phyloP scores from a whole-genome alignment of 2,113 vertebrate genomes.

The Narcine bancroftii region DNA sequence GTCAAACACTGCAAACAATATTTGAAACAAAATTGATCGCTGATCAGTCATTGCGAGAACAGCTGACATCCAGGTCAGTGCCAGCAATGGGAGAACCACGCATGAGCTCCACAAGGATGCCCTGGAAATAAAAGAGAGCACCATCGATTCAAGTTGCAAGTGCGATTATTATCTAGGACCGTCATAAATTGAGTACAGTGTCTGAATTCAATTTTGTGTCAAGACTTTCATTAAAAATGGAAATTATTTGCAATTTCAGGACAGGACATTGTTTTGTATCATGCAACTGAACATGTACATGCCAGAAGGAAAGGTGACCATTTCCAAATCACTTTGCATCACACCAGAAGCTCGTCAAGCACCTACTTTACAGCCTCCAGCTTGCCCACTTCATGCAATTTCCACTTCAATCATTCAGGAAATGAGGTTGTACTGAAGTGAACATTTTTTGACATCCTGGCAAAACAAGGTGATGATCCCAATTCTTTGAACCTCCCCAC shows the following conservation, averaged over 20 bases:
- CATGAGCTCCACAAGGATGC: constrained; percentile 83
- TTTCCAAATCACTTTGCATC: background rate
- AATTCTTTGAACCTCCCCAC: too few species aligned
- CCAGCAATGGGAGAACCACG: constrained; percentile 86
- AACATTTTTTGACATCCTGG: too few species aligned
- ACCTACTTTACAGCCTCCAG: too few species aligned
- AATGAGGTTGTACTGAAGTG: background rate
- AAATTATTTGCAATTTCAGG: too few species aligned
- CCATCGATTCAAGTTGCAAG: background rate
- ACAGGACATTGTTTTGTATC: too few species aligned
- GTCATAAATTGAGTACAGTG: too few species aligned
- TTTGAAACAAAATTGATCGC: constrained; percentile 87
- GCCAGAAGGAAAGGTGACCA: too few species aligned
- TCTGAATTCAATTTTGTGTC: background rate
- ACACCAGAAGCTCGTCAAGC: too few species aligned
- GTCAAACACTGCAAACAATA: constrained; percentile 90
- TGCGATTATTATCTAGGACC: background rate
- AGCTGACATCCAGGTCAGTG: constrained; percentile 98
- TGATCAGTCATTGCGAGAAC: constrained; percentile 97
- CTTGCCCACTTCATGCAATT: too few species aligned
- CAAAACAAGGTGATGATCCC: too few species aligned
- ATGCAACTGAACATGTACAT: too few species aligned
- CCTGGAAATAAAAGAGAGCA: constrained; percentile 52
- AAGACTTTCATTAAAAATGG: too few species aligned
- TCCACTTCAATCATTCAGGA: background rate